Conservation (phyloP, 2,888 invertebrate species). For the Dasysyrphus albostriatus region DNA sequence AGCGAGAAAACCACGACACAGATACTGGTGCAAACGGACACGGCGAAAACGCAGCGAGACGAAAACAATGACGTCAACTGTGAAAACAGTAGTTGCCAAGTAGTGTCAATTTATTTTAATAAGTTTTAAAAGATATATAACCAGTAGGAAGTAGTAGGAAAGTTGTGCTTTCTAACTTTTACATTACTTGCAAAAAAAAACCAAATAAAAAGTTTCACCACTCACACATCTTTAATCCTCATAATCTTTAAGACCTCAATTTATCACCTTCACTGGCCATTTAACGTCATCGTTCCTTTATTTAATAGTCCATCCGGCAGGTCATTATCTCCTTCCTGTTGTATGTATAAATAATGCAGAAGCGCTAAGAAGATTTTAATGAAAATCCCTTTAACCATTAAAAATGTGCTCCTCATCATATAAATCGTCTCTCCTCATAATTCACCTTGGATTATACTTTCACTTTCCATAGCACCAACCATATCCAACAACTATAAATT, state of each 20-base stretch:
- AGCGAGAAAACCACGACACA: too few relatives aligned
- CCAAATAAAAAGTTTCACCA: slow-evolving; percentile 36
- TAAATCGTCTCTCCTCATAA: slow-evolving; percentile 50
- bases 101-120: neutral
- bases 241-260: slow-evolving; percentile 21
- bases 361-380: slow-evolving; percentile 32
- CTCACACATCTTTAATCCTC: neutral
- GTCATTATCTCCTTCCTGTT: slow-evolving; percentile 50
- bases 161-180: slow-evolving; percentile 25
- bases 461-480: slow-evolving; percentile 54
- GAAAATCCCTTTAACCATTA: slow-evolving; percentile 59
- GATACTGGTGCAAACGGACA: too few relatives aligned
- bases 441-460: slow-evolving; percentile 63
- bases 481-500: slow-evolving; percentile 9
- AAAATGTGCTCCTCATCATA: slow-evolving; percentile 38
- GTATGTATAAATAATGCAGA: neutral
- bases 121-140: neutral
- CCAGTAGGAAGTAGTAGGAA: neutral
- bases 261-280: slow-evolving; percentile 51
- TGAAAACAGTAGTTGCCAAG: too few relatives aligned
- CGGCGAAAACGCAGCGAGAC: too few relatives aligned
- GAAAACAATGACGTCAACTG: too few relatives aligned
- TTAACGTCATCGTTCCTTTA: slow-evolving; percentile 32
- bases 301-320: slow-evolving; percentile 20
- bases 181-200: neutral